A percentile compares a stretch with the other conserved stretches of the same genome.
phyloP scores from a whole-genome alignment of 2,888 invertebrate genomes.

The Microchrysa polita region DNA sequence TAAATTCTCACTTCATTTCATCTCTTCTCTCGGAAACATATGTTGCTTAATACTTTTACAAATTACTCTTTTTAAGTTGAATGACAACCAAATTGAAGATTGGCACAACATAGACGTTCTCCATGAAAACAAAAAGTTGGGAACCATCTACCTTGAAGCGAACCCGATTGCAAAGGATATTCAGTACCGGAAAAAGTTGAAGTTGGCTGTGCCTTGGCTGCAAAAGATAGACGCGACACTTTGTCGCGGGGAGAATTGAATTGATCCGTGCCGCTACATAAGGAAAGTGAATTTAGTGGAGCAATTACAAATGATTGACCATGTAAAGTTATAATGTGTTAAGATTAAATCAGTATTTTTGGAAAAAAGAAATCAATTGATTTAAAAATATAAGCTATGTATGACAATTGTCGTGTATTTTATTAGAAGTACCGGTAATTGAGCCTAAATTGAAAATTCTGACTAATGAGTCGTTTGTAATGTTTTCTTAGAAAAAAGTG shows the following conservation, averaged over 20 bases:
- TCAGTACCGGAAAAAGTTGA: constrained; percentile 90
- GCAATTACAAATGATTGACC: too few relatives aligned
- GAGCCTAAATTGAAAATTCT: too few relatives aligned
- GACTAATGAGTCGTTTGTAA: too few relatives aligned
- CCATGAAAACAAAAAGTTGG: constrained; percentile 71
- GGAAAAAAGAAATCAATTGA: too few relatives aligned
- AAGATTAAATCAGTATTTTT: too few relatives aligned
- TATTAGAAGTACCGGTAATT: too few relatives aligned
- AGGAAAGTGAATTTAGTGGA: too few relatives aligned
- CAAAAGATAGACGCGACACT: constrained; percentile 96
- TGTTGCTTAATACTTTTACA: background rate
- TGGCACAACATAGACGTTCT: constrained; percentile 87
- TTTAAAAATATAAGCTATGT: too few relatives aligned
- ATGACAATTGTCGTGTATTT: constrained; percentile 8
- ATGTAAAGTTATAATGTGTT: too few relatives aligned
- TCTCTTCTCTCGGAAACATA: constrained; percentile 38
- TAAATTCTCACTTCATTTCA: too few relatives aligned
- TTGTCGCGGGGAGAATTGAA: constrained; percentile 64
- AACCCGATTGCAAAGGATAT: constrained; percentile 89
- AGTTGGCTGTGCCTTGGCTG: constrained; percentile 81
- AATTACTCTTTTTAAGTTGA: constrained; percentile 72
- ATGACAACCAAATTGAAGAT: constrained; percentile 86
- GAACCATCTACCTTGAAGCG: constrained; percentile 91
- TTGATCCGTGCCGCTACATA: background rate
- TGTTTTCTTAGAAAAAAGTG: too few relatives aligned